phyloP scores from a whole-genome alignment of 2,888 invertebrate genomes.

The Drosophila nigricruria region DNA sequence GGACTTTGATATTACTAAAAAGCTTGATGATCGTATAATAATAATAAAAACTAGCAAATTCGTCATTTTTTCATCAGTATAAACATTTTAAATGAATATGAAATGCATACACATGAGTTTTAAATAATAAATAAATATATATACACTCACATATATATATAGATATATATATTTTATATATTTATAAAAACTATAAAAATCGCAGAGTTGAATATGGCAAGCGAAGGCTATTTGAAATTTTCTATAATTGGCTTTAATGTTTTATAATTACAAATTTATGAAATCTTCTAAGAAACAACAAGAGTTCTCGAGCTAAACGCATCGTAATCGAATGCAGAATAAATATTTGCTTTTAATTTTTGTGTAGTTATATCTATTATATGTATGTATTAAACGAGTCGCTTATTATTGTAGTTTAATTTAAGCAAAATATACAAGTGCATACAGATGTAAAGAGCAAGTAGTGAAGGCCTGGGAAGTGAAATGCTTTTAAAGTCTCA shows the following conservation, averaged over 20 bases:
- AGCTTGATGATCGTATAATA: constrained; percentile 32
- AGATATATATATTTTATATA: constrained; percentile 76
- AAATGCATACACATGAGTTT: constrained; percentile 72
- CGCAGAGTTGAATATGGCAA: constrained; percentile 64
- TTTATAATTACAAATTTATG: constrained; percentile 54
- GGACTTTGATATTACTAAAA: constrained; percentile 50
- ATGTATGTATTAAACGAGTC: constrained; percentile 73
- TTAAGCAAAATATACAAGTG: constrained; percentile 78
- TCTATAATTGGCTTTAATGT: constrained; percentile 79
- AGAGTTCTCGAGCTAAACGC: constrained; percentile 58
- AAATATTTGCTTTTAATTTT: constrained; percentile 72
- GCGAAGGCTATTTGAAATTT: constrained; percentile 69
- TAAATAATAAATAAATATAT: constrained; percentile 45
- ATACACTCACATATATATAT: constrained; percentile 28
- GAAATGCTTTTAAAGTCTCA: constrained; percentile 83
- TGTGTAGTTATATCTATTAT: constrained; percentile 72
- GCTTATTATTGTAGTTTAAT: constrained; percentile 81
- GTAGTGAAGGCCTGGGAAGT: constrained; percentile 69
- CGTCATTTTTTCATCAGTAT: constrained; percentile 60
- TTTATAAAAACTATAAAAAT: constrained; percentile 76
- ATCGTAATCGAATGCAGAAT: constrained; percentile 51
- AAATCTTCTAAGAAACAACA: constrained; percentile 38
- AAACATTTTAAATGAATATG: constrained; percentile 68
- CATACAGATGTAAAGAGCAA: constrained; percentile 58
- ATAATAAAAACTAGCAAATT: constrained; percentile 58